Evolutionary conservation across 2,797 vertebrate species (phyloP), one percentile per base, ranked within the genome.

Genomic region (Gymnoscopelus braueri): DNA sequence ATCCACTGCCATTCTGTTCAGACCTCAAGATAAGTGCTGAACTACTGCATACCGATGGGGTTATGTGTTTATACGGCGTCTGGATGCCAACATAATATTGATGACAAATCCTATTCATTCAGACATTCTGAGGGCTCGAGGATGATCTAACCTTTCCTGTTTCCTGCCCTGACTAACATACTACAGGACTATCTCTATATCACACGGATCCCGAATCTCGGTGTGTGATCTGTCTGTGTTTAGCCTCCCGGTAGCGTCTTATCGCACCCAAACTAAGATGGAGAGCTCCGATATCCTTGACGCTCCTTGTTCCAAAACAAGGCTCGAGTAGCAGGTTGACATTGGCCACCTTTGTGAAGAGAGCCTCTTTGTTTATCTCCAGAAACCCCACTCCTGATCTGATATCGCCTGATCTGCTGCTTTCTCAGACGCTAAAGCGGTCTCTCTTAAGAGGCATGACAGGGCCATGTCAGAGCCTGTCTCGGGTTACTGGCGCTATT

Each of bases 241-340:
- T 81, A 66, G 69, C 62, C 63, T 68, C 58, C 68, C 53, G 63
- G 69, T 80, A 77, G 49, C 64, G 44, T 66, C n/a, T 68, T 77
- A 74, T 81, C 75, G 50, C 71, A 80, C 48, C 82, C 82, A 89
- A 87, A 83, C 74, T 5, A 59, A 89, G 87, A 92, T 85, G 74
- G 74, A 57, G 55, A 54, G 54, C 78, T 48, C 48, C 63, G 84
- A 89, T 84, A 77, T 72, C 67, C 60, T 66, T 13, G 63, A 54
- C 68, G 62, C 39, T 63, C 71, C 67, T 68, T 83, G 85, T 86
- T 90, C 73, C 8, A 44, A 89, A 87, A 91, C 87, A 89, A 75
- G 82, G 79, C 9, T 49, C 65, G 67, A 68, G 53, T 58, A 47
- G 75, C 81, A 71, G 75, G 83, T 80, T 77, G 77, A 80, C 73